A percentile compares a stretch with the other conserved stretches of the same genome.
Evolutionary conservation across 2,888 invertebrate species (phyloP).

Genomic region (Drosophila parthenogenetica): DNA sequence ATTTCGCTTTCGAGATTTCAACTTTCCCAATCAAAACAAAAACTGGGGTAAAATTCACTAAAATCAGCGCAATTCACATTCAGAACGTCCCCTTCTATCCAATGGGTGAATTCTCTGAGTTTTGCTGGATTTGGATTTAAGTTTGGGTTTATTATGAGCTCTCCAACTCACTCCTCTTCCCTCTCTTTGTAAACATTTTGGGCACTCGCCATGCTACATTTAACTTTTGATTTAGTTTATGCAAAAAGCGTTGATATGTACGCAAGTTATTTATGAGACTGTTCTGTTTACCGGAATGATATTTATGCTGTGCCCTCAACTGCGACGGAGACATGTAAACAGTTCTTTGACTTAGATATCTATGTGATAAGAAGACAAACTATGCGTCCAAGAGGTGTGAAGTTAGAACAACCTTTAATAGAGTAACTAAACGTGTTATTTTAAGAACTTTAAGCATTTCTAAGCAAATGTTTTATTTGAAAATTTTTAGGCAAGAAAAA

Average conservation of each 20-base stretch:
- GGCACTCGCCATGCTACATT: conserved; percentile 72
- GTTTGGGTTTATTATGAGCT: background rate
- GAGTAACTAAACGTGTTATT: background rate
- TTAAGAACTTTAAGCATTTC: background rate
- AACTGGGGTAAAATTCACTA: conserved; percentile 76
- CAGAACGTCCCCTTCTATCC: conserved; percentile 19
- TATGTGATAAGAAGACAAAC: conserved; percentile 23
- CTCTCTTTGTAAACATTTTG: conserved; percentile 54
- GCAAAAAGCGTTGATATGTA: conserved; percentile 58
- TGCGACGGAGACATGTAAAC: conserved; percentile 13
- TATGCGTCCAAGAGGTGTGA: conserved; percentile 13
- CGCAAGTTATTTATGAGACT: conserved; percentile 63
- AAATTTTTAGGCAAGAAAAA: no score
- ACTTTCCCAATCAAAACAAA: conserved; percentile 48
- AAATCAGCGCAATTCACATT: conserved; percentile 58
- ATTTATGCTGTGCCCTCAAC: conserved; percentile 33
- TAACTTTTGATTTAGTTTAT: conserved; percentile 79
- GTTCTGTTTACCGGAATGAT: conserved; percentile 44
- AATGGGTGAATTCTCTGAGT: conserved; percentile 2
- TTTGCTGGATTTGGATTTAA: background rate
- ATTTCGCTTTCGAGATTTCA: conserved; percentile 31
- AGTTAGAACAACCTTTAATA: background rate
- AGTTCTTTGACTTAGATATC: conserved; percentile 36
- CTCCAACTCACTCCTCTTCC: background rate
- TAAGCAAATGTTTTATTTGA: no score